A percentile compares a stretch with the other conserved stretches of the same genome.
Evolutionary conservation across 2,797 vertebrate genomes (phyloP).

Genomic region (Sebastes ruberrimus): DNA sequence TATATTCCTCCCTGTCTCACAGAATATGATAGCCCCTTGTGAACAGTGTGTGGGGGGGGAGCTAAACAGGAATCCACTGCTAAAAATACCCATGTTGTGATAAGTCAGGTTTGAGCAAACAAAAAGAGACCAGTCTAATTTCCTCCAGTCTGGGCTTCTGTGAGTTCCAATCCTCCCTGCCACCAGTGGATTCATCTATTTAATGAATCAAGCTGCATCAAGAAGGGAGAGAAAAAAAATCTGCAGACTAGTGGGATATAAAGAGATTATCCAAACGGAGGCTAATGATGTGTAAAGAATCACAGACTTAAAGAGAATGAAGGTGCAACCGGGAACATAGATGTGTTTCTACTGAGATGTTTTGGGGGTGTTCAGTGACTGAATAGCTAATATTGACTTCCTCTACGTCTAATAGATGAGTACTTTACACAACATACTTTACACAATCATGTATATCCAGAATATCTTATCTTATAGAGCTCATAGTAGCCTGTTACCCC

Average conservation of each 20-base stretch:
- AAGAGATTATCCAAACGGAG: constrained; percentile 53
- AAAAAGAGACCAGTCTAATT: constrained; percentile 58
- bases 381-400: not conserved
- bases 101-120: constrained; percentile 77
- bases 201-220: constrained; percentile 34
- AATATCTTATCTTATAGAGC: too few species aligned
- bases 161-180: constrained; percentile 13
- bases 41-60: constrained; percentile 18
- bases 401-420: too few species aligned
- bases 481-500: too few species aligned
- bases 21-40: constrained; percentile 59
- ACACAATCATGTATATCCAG: not conserved
- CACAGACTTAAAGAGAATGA: constrained; percentile 20
- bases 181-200: constrained; percentile 39
- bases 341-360: constrained; percentile 2
- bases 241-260: constrained; percentile 30
- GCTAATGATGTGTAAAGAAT: constrained; percentile 51
- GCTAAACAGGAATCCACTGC: constrained; percentile 71
- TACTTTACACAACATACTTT: not conserved
- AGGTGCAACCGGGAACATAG: constrained; percentile 26
- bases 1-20: constrained; percentile 42
- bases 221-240: not conserved
- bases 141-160: constrained; percentile 49
- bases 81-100: constrained; percentile 77
- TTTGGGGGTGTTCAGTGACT: not conserved